These are phyloP conservation scores for Apistogramma diplotaenia DNA, from an alignment of 2,113 vertebrate species.

Conservation along the genomic window DNA sequence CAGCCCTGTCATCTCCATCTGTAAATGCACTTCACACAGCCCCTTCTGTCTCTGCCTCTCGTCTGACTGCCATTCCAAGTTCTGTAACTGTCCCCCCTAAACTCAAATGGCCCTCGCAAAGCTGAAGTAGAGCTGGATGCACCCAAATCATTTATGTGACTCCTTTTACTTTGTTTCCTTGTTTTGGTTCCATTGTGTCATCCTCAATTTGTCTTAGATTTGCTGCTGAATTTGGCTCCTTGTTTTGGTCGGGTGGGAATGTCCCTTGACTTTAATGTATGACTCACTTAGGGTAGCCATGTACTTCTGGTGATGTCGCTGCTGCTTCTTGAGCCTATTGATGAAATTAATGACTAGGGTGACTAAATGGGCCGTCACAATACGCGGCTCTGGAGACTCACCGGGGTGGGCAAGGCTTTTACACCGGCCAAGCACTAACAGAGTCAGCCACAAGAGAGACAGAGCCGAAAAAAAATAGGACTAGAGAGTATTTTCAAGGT, in stretches of 20 bases:
- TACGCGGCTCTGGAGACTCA: slow-evolving; percentile 50
- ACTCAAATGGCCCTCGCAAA: slow-evolving; percentile 4
- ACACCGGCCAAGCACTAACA: slow-evolving; percentile 29
- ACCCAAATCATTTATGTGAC: slow-evolving; percentile 1
- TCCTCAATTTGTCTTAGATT: slow-evolving; percentile 34
- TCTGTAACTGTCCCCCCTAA: slow-evolving; percentile 23
- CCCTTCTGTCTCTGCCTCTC: slow-evolving; percentile 3
- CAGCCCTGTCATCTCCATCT: slow-evolving; percentile 62
- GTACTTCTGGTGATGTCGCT: slow-evolving; percentile 19
- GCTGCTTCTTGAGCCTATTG: slow-evolving; percentile 55
- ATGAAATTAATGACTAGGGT: slow-evolving; percentile 64
- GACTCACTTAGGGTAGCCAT: slow-evolving; percentile 21
- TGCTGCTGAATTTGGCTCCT: slow-evolving; percentile 4
- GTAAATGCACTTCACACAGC: slow-evolving; percentile 56
- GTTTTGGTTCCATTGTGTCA: slow-evolving; percentile 24
- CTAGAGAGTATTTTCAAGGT: slow-evolving; percentile 29
- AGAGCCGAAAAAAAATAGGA: not conserved
- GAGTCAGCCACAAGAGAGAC: slow-evolving; percentile 34
- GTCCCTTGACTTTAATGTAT: slow-evolving; percentile 31
- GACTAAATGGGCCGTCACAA: slow-evolving; percentile 65
- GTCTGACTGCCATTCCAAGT: slow-evolving; percentile 50
- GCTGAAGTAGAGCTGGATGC: not conserved
- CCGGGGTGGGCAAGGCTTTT: slow-evolving; percentile 36
- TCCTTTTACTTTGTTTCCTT: slow-evolving; percentile 17
- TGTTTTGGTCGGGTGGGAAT: not conserved